These are phyloP conservation scores for Zosterops borbonicus DNA, from an alignment of 2,113 vertebrate genomes.

Conservation along the genomic window DNA sequence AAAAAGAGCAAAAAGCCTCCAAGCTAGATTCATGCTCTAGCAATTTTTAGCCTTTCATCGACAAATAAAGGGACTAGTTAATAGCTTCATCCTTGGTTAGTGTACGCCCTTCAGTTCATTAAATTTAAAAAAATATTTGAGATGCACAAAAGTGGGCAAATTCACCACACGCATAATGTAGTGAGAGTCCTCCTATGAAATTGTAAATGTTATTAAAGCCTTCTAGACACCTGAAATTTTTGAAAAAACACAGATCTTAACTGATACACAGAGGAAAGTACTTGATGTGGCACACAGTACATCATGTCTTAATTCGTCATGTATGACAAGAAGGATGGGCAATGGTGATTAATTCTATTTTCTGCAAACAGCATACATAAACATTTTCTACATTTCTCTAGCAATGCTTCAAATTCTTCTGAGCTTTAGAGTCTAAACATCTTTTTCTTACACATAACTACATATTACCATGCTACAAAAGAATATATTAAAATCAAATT, in stretches of 20 bases:
- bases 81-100: not conserved
- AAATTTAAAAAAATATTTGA: not conserved
- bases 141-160: not conserved
- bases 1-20: conserved; percentile 13
- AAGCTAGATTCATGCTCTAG: not conserved
- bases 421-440: not conserved
- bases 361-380: not conserved
- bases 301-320: not conserved
- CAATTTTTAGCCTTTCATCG: not conserved
- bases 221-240: not conserved
- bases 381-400: not conserved
- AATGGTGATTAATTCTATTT: not conserved
- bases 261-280: not conserved
- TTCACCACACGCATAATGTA: not conserved
- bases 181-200: not conserved
- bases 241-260: not conserved
- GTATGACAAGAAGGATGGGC: not conserved
- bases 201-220: not conserved
- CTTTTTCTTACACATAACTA: not conserved
- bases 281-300: not conserved
- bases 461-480: not conserved
- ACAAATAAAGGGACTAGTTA: not conserved
- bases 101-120: not conserved
- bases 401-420: not conserved
- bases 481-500: not conserved